Evolutionary conservation across 2,797 vertebrate genomes (phyloP).

Genomic region (Eutrigla gurnardus): DNA sequence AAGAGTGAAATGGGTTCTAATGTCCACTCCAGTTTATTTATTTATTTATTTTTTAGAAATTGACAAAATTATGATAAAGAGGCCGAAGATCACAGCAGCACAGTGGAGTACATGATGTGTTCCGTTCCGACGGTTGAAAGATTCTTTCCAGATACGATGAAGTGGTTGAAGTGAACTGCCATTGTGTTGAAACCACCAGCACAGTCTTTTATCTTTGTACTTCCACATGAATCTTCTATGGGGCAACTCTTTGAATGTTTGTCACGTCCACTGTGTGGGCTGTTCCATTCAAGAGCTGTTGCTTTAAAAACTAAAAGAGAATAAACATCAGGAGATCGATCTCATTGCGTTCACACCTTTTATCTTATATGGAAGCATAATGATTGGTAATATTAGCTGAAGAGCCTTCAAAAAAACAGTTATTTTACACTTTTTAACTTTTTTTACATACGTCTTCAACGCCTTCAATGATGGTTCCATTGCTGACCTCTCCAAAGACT

Average conservation of each 20-base stretch:
- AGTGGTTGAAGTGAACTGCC: not conserved
- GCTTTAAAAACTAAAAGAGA: constrained; percentile 42
- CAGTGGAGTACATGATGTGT: not conserved
- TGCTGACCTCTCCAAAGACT: constrained; percentile 25
- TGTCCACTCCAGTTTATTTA: not conserved
- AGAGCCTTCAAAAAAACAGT: not conserved
- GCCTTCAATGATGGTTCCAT: constrained; percentile 19
- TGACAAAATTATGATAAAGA: not conserved
- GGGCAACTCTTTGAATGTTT: constrained; percentile 5
- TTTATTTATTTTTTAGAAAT: no score
- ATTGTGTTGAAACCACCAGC: not conserved
- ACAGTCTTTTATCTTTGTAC: not conserved
- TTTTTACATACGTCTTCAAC: constrained; percentile 50
- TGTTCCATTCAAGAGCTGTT: constrained; percentile 33
- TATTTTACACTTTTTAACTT: not conserved
- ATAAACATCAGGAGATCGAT: not conserved
- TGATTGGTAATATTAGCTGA: not conserved
- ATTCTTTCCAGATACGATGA: not conserved
- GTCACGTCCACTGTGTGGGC: constrained; percentile 13
- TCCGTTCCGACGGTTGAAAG: not conserved
- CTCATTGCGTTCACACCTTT: not conserved
- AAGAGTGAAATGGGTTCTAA: not conserved
- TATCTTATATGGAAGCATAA: not conserved
- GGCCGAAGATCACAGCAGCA: not conserved
- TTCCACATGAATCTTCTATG: constrained; percentile 10